A percentile compares a stretch with the other conserved stretches of the same genome.
phyloP scores from a whole-genome alignment of 2,888 invertebrate species.

The Eubasilissa splendida region DNA sequence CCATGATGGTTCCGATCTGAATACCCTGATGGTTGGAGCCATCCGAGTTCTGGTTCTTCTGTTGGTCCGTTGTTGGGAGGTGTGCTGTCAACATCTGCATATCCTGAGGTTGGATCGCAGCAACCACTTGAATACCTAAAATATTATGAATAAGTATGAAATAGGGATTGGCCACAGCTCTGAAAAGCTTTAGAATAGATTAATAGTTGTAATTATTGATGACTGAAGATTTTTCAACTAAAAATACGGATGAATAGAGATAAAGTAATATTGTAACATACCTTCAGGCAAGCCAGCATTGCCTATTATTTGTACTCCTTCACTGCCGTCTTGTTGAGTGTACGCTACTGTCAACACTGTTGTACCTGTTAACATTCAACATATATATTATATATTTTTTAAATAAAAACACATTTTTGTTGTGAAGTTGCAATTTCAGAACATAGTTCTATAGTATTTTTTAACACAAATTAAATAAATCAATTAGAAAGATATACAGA shows the following conservation, averaged over 20 bases:
- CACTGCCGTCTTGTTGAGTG: constrained; percentile 75
- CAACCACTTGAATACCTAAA: constrained; percentile 77
- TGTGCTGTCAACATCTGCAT: constrained; percentile 72
- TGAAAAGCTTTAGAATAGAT: no score
- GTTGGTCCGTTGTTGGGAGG: constrained; percentile 30
- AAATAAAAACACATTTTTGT: no score
- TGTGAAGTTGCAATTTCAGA: no score
- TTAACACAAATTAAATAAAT: no score
- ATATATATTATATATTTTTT: no score
- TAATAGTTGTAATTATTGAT: no score
- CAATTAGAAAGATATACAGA: no score
- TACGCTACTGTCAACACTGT: constrained; percentile 85
- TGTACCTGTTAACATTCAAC: constrained; percentile 64
- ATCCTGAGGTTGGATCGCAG: constrained; percentile 80
- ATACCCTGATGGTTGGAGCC: constrained; percentile 32
- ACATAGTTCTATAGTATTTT: no score
- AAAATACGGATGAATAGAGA: not conserved
- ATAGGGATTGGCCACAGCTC: not conserved
- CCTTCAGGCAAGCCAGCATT: constrained; percentile 70
- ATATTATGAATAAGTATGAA: constrained; percentile 18
- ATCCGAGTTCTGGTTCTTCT: constrained; percentile 38
- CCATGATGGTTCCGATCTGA: constrained; percentile 46
- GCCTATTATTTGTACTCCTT: constrained; percentile 75
- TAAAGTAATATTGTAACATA: constrained; percentile 55
- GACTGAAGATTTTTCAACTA: not conserved